Base-by-base conservation (phyloP, 2,797 vertebrate genomes). In the Carduelis carduelis region DNA sequence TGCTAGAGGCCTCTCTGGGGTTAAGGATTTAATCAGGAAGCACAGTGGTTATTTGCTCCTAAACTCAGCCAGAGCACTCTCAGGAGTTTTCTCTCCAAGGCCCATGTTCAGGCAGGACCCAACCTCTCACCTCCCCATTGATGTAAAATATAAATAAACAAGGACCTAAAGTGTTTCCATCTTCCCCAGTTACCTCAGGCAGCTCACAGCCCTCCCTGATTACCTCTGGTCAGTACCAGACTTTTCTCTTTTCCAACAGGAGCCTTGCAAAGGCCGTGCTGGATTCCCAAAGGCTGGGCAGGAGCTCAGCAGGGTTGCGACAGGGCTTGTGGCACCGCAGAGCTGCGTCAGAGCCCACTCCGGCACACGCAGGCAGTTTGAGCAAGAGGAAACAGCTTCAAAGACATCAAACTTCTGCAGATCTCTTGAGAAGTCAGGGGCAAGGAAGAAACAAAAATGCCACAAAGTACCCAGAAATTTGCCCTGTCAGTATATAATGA, bases 341-440 rank as follows among this genome's bases (percentile, higher is more conserved):
- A 1, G 52, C 78, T 28, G 85, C 6, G 6, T 83, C 88, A 77
- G 28, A 74, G 53, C 64, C 35, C 2, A 0, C 0, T 0, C 37
- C 6, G 7, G 49, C 53, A 10, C 24, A 4, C 34, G 4, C 84
- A 8, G 34, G 83, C 1, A 3, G 34, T 6, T 60, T 35, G 30
- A 61, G 79, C 35, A 75, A 90, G 79, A 78, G 94, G 83, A 93
- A 97, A 30, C 53, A 16, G 50, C 61, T 78, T 59, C 69, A 17
- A 6, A 53, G 76, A 28, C 63, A 34, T 4, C 28, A 4, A 63
- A 35, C 47, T 32, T 47, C 83, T 80, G 61, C 68, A 34, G 7
- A 46, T 21, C 77, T 91, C 85, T 49, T 7, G 72, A 81, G 82
- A 94, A 92, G 41, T 47, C 55, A 32, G 71, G 6, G 32, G 10